These are phyloP conservation scores for Oncorhynchus tshawytscha DNA, from an alignment of 2,113 vertebrate species.

Conservation along the genomic window DNA sequence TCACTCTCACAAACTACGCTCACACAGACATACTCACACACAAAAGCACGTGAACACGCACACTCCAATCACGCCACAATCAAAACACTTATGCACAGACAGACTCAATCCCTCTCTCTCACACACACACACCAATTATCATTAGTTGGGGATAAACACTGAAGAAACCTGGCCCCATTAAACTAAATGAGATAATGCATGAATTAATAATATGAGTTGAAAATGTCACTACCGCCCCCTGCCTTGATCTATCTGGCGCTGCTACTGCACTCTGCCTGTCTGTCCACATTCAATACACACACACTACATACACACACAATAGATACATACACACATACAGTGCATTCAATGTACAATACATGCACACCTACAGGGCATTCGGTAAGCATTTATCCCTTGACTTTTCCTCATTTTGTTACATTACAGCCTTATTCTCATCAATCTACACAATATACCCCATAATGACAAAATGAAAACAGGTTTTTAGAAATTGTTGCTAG, in stretches of 20 bases:
- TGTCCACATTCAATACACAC: conserved; percentile 14
- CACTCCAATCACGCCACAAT: too few species aligned
- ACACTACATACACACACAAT: not conserved
- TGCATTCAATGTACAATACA: too few species aligned
- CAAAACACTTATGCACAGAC: conserved; percentile 6
- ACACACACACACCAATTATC: conserved; percentile 20
- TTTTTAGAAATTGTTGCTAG: too few species aligned
- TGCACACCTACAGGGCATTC: too few species aligned
- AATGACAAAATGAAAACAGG: too few species aligned
- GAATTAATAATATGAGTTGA: conserved; percentile 37
- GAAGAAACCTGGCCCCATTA: conserved; percentile 27
- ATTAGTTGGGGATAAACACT: conserved; percentile 30
- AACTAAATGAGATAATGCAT: conserved; percentile 41
- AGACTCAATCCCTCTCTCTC: conserved; percentile 11
- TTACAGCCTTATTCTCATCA: too few species aligned
- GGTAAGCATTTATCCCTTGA: too few species aligned
- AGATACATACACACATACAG: too few species aligned
- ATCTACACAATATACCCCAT: too few species aligned
- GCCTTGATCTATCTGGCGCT: conserved; percentile 2
- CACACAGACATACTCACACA: conserved; percentile 13
- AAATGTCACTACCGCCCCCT: not conserved
- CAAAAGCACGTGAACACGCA: not conserved
- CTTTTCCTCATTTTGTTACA: too few species aligned
- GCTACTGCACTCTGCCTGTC: not conserved
- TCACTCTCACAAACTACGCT: conserved; percentile 8